Evolutionary conservation across 2,797 vertebrate species (phyloP).

Genomic region (Triplophysa bombifrons): DNA sequence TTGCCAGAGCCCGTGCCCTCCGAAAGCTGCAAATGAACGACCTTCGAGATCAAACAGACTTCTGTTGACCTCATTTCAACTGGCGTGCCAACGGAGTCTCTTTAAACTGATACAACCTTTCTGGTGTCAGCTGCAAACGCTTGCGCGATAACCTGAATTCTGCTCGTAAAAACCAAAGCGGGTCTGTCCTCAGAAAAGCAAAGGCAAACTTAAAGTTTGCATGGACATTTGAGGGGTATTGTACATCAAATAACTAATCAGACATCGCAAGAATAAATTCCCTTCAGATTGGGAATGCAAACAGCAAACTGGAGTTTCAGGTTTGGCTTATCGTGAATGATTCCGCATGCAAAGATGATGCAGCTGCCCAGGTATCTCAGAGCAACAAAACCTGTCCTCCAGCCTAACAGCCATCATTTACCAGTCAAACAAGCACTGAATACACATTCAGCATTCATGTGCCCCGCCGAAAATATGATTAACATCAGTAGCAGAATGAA

Average conservation of each 20-base stretch:
- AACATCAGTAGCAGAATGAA: neutral
- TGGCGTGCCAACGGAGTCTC: conserved; percentile 64
- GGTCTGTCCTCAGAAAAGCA: neutral
- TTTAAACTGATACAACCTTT: conserved; percentile 47
- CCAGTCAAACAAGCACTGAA: conserved; percentile 57
- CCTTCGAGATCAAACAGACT: conserved; percentile 57
- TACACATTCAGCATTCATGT: conserved; percentile 30
- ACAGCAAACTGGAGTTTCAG: conserved; percentile 39
- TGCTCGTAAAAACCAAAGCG: neutral
- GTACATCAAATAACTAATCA: neutral
- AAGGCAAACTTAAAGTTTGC: neutral
- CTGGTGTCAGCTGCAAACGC: conserved; percentile 25
- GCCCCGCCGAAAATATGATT: conserved; percentile 23
- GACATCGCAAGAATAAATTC: neutral
- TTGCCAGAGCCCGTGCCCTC: neutral
- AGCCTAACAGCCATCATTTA: conserved; percentile 51
- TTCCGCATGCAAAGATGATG: conserved; percentile 39
- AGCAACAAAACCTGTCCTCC: conserved; percentile 18
- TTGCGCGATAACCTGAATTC: neutral
- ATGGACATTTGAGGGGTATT: neutral
- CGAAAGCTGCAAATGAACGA: neutral
- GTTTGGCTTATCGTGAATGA: conserved; percentile 21
- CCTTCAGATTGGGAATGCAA: neutral
- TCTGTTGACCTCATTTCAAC: conserved; percentile 27
- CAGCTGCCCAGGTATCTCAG: neutral